Evolutionary conservation across 2,888 invertebrate genomes (phyloP).

Genomic region (Trichopoda pennipes): DNA sequence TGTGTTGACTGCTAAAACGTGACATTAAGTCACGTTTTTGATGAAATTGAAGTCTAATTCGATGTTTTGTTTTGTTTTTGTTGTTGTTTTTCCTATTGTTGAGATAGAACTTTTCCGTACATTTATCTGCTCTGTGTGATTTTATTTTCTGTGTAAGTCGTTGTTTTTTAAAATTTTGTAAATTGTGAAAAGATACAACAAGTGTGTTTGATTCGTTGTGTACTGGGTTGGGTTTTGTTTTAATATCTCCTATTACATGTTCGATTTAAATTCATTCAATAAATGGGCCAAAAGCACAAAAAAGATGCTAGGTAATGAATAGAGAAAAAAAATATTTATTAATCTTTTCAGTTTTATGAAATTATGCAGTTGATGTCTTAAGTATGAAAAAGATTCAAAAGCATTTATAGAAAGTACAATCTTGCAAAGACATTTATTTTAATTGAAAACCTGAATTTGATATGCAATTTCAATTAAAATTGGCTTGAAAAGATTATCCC

Average conservation of each 20-base stretch:
- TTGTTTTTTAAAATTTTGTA: background rate
- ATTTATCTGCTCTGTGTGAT: constrained; percentile 34
- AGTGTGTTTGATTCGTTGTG: constrained; percentile 44
- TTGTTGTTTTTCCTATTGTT: constrained; percentile 26
- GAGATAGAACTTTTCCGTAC: constrained; percentile 55
- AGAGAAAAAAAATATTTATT: constrained; percentile 21
- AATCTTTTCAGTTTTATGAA: constrained; percentile 37
- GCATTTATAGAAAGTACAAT: background rate
- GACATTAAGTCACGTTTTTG: constrained; percentile 77
- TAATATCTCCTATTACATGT: constrained; percentile 56
- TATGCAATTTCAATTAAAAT: no score
- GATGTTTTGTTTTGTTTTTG: no score
- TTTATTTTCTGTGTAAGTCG: constrained; percentile 17
- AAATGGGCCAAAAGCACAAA: constrained; percentile 1
- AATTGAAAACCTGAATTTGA: no score
- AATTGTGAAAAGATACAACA: constrained; percentile 6
- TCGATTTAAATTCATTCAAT: constrained; percentile 46
- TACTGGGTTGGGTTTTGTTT: constrained; percentile 29
- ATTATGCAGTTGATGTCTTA: constrained; percentile 35
- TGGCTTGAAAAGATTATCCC: no score
- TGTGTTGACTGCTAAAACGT: constrained; percentile 75
- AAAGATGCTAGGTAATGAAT: background rate
- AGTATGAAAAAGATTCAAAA: background rate
- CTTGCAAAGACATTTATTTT: background rate
- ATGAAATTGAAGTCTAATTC: constrained; percentile 73